phyloP scores from a whole-genome alignment of 2,888 invertebrate species.

The Scaeva pyrastri region DNA sequence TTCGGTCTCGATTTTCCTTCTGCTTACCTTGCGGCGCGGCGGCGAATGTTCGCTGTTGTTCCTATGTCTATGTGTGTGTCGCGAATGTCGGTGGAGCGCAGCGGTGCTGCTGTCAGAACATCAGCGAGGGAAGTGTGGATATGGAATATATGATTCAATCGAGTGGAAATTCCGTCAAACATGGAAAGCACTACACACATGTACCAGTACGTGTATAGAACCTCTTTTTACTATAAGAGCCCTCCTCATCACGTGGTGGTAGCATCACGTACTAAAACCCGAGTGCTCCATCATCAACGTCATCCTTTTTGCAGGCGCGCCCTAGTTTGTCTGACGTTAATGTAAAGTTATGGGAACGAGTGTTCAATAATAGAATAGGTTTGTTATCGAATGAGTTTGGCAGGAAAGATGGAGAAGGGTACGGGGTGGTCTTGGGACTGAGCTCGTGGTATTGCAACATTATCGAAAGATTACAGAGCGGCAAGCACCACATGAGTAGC shows the following conservation, averaged over 20 bases:
- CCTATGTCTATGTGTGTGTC: too few species aligned
- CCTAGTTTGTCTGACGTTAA: conserved; percentile 46
- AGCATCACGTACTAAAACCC: conserved; percentile 60
- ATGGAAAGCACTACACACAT: conserved; percentile 48
- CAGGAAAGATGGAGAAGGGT: background rate
- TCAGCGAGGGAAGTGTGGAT: background rate
- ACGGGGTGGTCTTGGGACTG: too few species aligned
- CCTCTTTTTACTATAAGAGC: background rate
- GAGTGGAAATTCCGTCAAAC: conserved; percentile 69
- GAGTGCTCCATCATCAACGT: conserved; percentile 55
- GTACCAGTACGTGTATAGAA: background rate
- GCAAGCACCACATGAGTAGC: background rate
- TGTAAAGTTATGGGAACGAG: conserved; percentile 56
- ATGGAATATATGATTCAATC: conserved; percentile 58
- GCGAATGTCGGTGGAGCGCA: background rate
- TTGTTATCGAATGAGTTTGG: conserved; percentile 42
- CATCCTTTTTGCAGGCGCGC: conserved; percentile 8
- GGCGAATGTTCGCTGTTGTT: background rate
- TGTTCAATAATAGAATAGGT: conserved; percentile 61
- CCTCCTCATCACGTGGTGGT: conserved; percentile 40
- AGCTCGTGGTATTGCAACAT: background rate
- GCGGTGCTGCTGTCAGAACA: background rate
- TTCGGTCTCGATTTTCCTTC: conserved; percentile 58
- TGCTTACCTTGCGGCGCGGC: conserved; percentile 1
- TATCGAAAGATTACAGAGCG: conserved; percentile 7